Base-by-base conservation (phyloP, 2,888 invertebrate species). In the Cheilosia scutellata region DNA sequence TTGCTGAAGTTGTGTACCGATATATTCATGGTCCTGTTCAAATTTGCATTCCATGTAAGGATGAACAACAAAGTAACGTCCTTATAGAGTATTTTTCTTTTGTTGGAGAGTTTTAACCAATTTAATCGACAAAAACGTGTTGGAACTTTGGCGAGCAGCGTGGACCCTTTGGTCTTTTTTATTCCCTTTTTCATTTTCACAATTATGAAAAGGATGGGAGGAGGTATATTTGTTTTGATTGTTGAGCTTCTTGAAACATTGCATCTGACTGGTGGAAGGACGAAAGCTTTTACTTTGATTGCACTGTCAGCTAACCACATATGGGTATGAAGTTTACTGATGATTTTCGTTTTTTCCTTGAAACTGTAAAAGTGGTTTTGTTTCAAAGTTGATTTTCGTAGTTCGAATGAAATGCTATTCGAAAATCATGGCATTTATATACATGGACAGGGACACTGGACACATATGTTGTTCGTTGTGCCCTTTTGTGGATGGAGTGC, bases 61-160 rank as follows among this genome's bases (percentile, higher is more conserved):
- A 62, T 53, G 78, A 71, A 83, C 83, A 78, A 77, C 83, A 83
- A 63, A 79, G 79, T 83, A 79, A 70, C 57, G 79, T 83, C 83
- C 79, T 75, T 68, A 53, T 51, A 9, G 68, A 57, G 72, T 72
- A 65, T 71, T 70, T 70, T 75, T 70, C 74, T 72, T 78, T 79
- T 83, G 78, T 78, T 70, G 79, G 75, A 63, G 58, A 79, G 70
- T 84, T 79, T 84, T 79, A 79, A 79, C 79, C 74, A 84, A 79
- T 84, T 79, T 79, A 75, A 84, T 84, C 83, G 83, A 74, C 70
- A 84, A 84, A 84, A 84, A 84, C 74, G 79, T 79, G 79, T 66
- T 75, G 79, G 44, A 79, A 84, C 63, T 79, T 83, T 63, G 57
- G 62, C 72, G 20, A 51, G 70, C 37, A 9, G 37, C 9, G 25